phyloP scores from a whole-genome alignment of 2,113 vertebrate species.

The Cercocebus atys region DNA sequence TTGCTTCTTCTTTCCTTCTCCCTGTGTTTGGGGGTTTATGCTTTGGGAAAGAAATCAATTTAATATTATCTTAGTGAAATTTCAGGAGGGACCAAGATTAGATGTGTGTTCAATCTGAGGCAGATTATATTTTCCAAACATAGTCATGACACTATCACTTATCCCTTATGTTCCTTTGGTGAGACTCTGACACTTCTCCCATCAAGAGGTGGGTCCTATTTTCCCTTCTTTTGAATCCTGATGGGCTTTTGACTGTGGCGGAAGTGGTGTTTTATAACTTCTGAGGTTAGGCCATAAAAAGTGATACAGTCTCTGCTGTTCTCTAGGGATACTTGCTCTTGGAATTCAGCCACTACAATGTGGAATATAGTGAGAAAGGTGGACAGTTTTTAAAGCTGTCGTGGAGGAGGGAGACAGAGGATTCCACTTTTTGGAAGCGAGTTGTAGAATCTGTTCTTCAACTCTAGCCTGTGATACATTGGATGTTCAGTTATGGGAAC shows the following conservation, averaged over 20 bases:
- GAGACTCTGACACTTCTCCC: neutral
- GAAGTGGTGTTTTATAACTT: neutral
- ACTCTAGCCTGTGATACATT: neutral
- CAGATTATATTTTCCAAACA: neutral
- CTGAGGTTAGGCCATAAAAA: neutral
- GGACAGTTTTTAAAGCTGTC: neutral
- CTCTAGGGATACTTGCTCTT: neutral
- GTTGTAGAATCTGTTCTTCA: neutral
- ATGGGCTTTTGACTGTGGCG: neutral
- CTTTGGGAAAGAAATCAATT: neutral
- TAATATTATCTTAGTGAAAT: slow-evolving; percentile 36
- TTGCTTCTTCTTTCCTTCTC: slow-evolving; percentile 29
- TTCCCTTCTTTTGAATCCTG: neutral
- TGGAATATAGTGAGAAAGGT: neutral
- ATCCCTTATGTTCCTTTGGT: neutral
- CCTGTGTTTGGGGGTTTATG: neutral
- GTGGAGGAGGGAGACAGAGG: neutral
- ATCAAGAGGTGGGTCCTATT: neutral
- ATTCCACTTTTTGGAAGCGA: neutral
- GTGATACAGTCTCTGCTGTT: neutral
- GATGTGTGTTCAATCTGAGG: neutral
- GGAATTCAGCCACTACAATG: neutral
- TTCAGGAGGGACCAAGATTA: slow-evolving; percentile 29
- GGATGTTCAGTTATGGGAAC: neutral
- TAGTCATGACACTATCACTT: neutral